Evolutionary conservation across 2,888 invertebrate genomes (phyloP), one percentile per base, ranked within the genome.

Genomic region (Sicus ferrugineus): DNA sequence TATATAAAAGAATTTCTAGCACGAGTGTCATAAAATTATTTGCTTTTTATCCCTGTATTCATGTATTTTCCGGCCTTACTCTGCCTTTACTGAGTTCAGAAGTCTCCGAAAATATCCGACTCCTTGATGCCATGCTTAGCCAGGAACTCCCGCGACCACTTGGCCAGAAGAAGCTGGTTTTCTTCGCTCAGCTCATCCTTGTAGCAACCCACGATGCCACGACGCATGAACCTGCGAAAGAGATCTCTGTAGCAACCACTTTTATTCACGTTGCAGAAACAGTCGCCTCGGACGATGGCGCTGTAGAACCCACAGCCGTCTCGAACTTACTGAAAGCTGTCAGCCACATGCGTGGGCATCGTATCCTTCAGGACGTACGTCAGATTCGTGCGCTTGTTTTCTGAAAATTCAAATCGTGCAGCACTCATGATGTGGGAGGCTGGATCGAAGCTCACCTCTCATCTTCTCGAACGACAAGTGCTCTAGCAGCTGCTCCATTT

Each of bases 181-280:
- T 72, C 68, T 0, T 59, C 42, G 6, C 63, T 72, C 5, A 77
- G 34, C 48, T 77, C 76, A 63, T 77, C 73, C 46, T 72, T 76
- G 34, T 68, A 74, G 3, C 70, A 52, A 1, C 77, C 77, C 2
- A 75, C 65, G 56, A 76, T 72, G 7, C 76, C 77, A 4, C 73
- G 74, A 7, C 77, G 72, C 74, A 76, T 73, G 50, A 77, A 77
- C 56, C 77, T 77, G 38, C 0, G 26, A 58, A 23, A 31, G 4
- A 38, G 19, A 38, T 11, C 19, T 52, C n/a, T 21, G 52, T 5
- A 23, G 3, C 26, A 52, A 52, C 1, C 3, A 11, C 26, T 21
- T 21, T 14, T n/a, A 52, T 21, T 6, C 26, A 26, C 26, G 52
- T 52, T 52, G 14, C n/a, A 23, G 23, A 21, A 21, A 42, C 42